Conservation (phyloP, 2,113 vertebrate genomes). For the Dinomys branickii region DNA sequence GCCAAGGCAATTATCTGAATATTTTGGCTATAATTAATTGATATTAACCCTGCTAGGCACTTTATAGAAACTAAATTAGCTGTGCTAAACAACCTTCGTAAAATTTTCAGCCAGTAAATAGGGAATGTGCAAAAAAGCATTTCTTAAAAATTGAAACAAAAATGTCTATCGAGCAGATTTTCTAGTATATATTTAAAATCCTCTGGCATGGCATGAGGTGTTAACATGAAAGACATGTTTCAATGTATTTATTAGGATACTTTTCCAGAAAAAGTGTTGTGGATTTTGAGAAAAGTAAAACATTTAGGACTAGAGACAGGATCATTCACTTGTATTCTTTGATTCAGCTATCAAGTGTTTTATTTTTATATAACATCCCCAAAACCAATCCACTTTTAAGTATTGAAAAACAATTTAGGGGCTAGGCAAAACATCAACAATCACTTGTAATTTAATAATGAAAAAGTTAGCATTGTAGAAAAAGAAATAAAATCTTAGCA, state of each 20-base stretch:
- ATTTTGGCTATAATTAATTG: slow-evolving; percentile 50
- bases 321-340: not conserved
- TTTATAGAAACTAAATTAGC: slow-evolving; percentile 42
- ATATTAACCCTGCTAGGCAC: slow-evolving; percentile 3
- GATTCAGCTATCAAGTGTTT: not conserved
- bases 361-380: slow-evolving; percentile 59
- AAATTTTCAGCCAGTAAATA: slow-evolving; percentile 7
- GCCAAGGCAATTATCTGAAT: not conserved
- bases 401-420: not conserved
- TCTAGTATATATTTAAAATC: slow-evolving; percentile 39
- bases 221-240: not conserved
- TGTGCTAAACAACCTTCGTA: not conserved
- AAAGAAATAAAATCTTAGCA: slow-evolving; percentile 36
- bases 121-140: not conserved
- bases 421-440: not conserved
- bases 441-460: slow-evolving; percentile 18
- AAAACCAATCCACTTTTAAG: not conserved
- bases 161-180: slow-evolving; percentile 24
- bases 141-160: slow-evolving; percentile 41
- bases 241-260: not conserved
- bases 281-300: not conserved
- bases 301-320: not conserved
- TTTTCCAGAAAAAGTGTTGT: slow-evolving; percentile 7
- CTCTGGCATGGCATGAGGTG: not conserved
- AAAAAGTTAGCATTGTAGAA: not conserved